Conservation (phyloP, 2,888 invertebrate genomes). For the Scelioninae gen. 1 region DNA sequence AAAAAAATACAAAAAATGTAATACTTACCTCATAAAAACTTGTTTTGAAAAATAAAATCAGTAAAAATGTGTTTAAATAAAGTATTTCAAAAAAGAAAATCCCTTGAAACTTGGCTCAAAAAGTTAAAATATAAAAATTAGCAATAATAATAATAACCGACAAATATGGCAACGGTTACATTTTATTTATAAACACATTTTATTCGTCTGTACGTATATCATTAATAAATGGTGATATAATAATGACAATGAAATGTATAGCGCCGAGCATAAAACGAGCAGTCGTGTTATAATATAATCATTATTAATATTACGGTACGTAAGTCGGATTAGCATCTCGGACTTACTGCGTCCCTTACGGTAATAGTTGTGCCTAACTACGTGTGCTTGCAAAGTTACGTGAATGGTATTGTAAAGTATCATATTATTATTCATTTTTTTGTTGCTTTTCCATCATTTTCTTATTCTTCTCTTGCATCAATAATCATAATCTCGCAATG, state of each 20-base stretch:
- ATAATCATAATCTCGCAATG: constrained; percentile 76
- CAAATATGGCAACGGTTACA: constrained; percentile 69
- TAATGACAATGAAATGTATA: constrained; percentile 84
- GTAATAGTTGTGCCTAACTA: constrained; percentile 80
- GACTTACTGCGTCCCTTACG: constrained; percentile 74
- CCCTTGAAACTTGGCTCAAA: not conserved
- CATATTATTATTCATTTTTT: constrained; percentile 49
- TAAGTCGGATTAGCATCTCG: constrained; percentile 70
- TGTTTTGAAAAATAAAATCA: too few relatives aligned
- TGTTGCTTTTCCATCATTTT: constrained; percentile 64
- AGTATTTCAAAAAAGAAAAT: not conserved
- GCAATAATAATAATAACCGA: constrained; percentile 28
- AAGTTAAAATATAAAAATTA: not conserved
- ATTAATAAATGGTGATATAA: constrained; percentile 83
- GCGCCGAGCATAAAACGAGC: constrained; percentile 83
- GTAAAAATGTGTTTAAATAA: constrained; percentile 42
- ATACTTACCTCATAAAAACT: not conserved
- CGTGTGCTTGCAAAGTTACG: constrained; percentile 79
- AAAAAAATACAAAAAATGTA: not conserved
- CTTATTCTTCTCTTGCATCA: constrained; percentile 63
- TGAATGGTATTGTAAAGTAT: constrained; percentile 72
- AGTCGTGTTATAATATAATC: constrained; percentile 82
- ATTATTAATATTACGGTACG: constrained; percentile 76
- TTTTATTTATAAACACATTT: constrained; percentile 83
- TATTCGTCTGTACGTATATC: constrained; percentile 83